Percentiles rank a stretch among this genome's conserved stretches.
Conservation (phyloP, 2,797 vertebrate genomes). For the Lindbergichthys nudifrons region DNA sequence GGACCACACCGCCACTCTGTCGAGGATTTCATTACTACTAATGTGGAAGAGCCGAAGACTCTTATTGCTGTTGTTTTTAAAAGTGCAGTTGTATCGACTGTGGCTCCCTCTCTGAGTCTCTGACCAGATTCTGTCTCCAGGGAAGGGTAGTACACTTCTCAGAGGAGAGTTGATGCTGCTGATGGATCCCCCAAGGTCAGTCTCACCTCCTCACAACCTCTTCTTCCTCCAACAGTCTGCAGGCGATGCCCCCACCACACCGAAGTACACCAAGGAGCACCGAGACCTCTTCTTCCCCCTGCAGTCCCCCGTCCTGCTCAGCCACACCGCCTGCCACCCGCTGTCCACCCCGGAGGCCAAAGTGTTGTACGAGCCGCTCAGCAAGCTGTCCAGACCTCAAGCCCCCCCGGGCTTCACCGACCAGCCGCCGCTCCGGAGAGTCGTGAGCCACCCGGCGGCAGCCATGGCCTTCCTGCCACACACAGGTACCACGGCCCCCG, state of each 20-base stretch:
- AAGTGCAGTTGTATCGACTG: constrained; percentile 35
- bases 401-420: constrained; percentile 73
- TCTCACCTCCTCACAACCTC: constrained; percentile 15
- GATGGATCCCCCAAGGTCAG: constrained; percentile 25
- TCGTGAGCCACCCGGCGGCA: constrained; percentile 72
- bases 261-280: constrained; percentile 92
- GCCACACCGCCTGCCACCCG: constrained; percentile 76
- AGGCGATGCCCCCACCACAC: constrained; percentile 91
- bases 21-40: constrained; percentile 40
- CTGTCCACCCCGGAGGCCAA: constrained; percentile 78
- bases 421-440: constrained; percentile 73
- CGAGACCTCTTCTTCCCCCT: constrained; percentile 92
- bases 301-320: constrained; percentile 76
- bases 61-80: constrained; percentile 43
- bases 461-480: constrained; percentile 80
- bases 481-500: constrained; percentile 72
- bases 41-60: constrained; percentile 21
- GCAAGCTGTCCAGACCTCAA: constrained; percentile 84
- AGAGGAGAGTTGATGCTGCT: constrained; percentile 19
- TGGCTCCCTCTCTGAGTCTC: constrained; percentile 26
- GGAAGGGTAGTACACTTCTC: constrained; percentile 27
- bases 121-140: constrained; percentile 2
- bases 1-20: constrained; percentile 21
- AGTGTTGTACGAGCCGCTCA: constrained; percentile 71
- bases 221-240: constrained; percentile 80